phyloP scores from a whole-genome alignment of 1,140 invertebrate species.

The Planococcus citri region DNA sequence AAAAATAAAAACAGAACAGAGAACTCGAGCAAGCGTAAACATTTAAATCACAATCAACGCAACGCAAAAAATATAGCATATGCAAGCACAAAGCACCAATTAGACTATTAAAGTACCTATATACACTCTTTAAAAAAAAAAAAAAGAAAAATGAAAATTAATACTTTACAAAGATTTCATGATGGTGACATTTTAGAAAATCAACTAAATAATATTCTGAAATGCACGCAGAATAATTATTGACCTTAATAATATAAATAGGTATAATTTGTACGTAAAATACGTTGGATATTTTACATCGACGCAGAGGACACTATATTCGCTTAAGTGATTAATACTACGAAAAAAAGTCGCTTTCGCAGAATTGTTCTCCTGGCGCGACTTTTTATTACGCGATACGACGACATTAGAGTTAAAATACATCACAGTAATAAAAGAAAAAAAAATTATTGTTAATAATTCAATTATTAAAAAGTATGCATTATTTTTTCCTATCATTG shows the following conservation, averaged over 20 bases:
- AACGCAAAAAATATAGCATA: not conserved
- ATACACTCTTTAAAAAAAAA: too few relatives aligned
- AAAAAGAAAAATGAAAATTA: constrained; percentile 10
- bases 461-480: not conserved
- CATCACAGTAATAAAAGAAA: not conserved
- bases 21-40: not conserved
- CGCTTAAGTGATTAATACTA: not conserved
- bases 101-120: too few relatives aligned
- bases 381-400: too few relatives aligned
- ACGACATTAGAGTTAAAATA: not conserved
- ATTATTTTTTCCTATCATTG: too few relatives aligned
- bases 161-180: not conserved
- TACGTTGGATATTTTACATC: too few relatives aligned
- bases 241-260: not conserved
- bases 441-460: not conserved
- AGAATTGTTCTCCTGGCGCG: too few relatives aligned
- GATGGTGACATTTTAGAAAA: not conserved
- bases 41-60: constrained; percentile 5
- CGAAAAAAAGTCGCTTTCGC: not conserved
- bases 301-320: too few relatives aligned
- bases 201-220: too few relatives aligned
- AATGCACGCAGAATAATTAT: not conserved
- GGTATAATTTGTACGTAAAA: too few relatives aligned
- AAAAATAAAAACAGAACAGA: not conserved
- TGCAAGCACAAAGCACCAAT: constrained; percentile 5